A percentile compares a stretch with the other conserved stretches of the same genome.
Evolutionary conservation across 2,888 invertebrate species (phyloP).

Genomic region (Drosophila meridionalis): DNA sequence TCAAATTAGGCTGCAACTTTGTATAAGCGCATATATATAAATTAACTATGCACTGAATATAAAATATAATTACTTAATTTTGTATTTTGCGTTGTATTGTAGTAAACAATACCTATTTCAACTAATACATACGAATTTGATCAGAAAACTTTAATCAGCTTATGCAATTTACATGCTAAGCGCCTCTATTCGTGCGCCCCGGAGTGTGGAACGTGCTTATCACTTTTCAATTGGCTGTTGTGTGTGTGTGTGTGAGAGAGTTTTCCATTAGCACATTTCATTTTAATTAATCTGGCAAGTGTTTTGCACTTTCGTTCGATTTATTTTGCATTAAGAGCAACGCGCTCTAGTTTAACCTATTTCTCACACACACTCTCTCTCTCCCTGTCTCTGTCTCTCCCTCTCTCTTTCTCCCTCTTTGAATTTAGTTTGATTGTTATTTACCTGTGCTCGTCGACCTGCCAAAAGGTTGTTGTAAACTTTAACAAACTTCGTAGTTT

Average conservation of each 20-base stretch:
- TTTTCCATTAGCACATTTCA: conserved; percentile 63
- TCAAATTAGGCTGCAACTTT: too few relatives aligned
- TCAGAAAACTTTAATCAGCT: neutral
- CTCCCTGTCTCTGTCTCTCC: neutral
- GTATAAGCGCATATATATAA: too few relatives aligned
- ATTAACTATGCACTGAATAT: too few relatives aligned
- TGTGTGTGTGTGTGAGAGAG: conserved; percentile 13
- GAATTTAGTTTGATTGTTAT: conserved; percentile 13
- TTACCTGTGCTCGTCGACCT: conserved; percentile 28
- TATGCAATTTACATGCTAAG: neutral
- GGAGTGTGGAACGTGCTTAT: conserved; percentile 11
- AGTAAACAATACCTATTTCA: neutral
- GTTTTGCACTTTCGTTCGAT: conserved; percentile 66
- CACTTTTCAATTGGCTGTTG: conserved; percentile 4
- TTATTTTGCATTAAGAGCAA: conserved; percentile 52
- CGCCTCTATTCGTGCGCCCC: neutral
- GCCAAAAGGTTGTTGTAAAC: conserved; percentile 44
- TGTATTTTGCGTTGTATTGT: neutral
- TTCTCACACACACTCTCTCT: neutral
- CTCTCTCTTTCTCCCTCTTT: neutral
- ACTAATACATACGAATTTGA: neutral
- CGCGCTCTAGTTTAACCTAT: neutral
- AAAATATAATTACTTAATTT: neutral
- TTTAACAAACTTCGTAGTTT: conserved; percentile 52
- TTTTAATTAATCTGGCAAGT: conserved; percentile 71